Percentiles rank a stretch among this genome's conserved stretches.
phyloP scores from a whole-genome alignment of 1,140 invertebrate genomes.

The Conopomorpha cramerella region DNA sequence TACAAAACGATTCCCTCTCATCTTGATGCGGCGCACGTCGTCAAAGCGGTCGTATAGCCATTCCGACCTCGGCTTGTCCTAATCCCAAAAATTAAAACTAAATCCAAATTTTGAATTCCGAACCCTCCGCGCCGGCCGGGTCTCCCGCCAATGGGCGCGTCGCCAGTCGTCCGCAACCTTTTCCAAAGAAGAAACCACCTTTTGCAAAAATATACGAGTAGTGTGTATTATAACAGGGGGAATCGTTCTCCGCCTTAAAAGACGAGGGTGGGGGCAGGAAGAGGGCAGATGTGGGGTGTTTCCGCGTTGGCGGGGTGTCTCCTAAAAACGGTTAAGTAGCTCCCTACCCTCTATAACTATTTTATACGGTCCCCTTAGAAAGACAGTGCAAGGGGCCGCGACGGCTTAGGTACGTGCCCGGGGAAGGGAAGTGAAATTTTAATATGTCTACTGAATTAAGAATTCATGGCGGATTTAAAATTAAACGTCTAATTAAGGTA shows the following conservation, averaged over 20 bases:
- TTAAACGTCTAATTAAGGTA: slow-evolving; percentile 49
- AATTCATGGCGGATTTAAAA: slow-evolving; percentile 54
- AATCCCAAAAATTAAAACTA: slow-evolving; percentile 41
- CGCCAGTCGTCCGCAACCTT: too few species aligned
- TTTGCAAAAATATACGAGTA: slow-evolving; percentile 55
- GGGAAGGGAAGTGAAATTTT: slow-evolving; percentile 49
- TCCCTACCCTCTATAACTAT: slow-evolving; percentile 56
- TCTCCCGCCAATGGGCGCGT: too few species aligned
- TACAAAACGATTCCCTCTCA: too few species aligned
- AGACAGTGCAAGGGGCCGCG: slow-evolving; percentile 52
- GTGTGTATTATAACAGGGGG: too few species aligned
- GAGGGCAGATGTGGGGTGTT: slow-evolving; percentile 11
- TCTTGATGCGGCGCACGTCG: too few species aligned
- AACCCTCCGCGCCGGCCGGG: too few species aligned
- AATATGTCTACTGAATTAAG: slow-evolving; percentile 50
- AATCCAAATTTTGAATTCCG: too few species aligned
- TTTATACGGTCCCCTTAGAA: slow-evolving; percentile 59
- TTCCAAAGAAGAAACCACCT: too few species aligned
- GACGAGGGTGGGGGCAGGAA: slow-evolving; percentile 8
- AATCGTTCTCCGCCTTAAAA: too few species aligned
- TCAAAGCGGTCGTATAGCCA: too few species aligned
- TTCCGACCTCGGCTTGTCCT: too few species aligned
- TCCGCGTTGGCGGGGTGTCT: slow-evolving; percentile 43
- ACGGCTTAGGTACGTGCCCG: too few species aligned
- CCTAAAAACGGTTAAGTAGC: slow-evolving; percentile 60